Conservation (phyloP, 2,797 vertebrate species). For the Hypotaenidia okinawae region DNA sequence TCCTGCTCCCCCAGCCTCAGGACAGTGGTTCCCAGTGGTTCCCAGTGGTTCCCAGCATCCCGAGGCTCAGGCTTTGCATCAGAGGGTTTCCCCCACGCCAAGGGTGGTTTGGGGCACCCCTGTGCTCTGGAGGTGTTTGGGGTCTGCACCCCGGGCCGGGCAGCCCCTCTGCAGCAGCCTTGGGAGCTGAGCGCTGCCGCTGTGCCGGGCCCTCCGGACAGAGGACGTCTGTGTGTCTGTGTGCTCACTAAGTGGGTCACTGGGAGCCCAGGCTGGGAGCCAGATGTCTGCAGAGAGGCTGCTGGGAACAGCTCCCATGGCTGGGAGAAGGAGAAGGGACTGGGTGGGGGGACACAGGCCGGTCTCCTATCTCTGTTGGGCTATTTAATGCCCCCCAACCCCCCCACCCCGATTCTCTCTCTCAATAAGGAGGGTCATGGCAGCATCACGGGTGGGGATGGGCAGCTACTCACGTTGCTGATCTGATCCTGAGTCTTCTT, state of each 20-base stretch:
- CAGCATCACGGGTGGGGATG: rapidly evolving
- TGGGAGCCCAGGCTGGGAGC: neutral
- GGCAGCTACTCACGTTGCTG: constrained; percentile 88
- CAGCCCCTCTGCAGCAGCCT: neutral
- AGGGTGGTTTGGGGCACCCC: neutral
- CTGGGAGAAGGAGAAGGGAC: neutral
- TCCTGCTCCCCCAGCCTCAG: no score
- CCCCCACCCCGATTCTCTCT: neutral
- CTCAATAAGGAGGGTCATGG: neutral
- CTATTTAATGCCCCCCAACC: neutral
- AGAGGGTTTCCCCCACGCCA: rapidly evolving
- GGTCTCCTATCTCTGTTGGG: neutral
- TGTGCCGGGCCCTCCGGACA: neutral
- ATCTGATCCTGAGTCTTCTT: constrained; percentile 96
- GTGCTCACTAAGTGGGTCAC: neutral
- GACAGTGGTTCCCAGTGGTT: rapidly evolving
- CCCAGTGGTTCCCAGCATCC: rapidly evolving
- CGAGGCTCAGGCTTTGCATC: neutral
- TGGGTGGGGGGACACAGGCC: neutral
- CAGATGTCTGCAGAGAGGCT: neutral
- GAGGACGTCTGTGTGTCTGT: rapidly evolving
- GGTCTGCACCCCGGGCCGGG: no score
- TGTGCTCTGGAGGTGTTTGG: neutral
- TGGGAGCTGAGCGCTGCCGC: rapidly evolving
- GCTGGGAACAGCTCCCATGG: neutral